These are phyloP conservation scores for Agapostemon virescens DNA, from an alignment of 2,888 invertebrate genomes.

Conservation along the genomic window DNA sequence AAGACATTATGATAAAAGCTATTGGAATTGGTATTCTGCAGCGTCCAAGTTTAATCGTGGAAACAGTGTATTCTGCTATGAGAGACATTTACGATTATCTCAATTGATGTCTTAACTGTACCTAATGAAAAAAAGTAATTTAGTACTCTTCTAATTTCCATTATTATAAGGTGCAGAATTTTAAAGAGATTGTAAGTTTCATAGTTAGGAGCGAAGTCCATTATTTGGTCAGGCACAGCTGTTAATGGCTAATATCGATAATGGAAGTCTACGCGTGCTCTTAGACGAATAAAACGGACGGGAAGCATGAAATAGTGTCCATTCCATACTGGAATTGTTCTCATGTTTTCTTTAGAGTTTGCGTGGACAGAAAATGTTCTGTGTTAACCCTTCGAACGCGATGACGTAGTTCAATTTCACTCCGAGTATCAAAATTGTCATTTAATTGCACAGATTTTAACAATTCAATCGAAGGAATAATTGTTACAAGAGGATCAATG, in stretches of 20 bases:
- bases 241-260: slow-evolving; percentile 28
- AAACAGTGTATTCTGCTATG: too few species aligned
- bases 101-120: background rate
- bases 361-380: background rate
- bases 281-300: slow-evolving; percentile 18
- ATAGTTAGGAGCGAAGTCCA: background rate
- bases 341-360: background rate
- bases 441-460: too few species aligned
- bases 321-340: background rate
- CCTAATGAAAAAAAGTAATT: background rate
- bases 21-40: too few species aligned
- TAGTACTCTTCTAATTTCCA: background rate
- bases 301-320: background rate
- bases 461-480: too few species aligned
- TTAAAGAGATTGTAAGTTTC: background rate
- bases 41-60: too few species aligned
- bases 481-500: too few species aligned
- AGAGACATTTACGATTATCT: background rate
- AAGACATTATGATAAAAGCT: too few species aligned
- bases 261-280: slow-evolving; percentile 11
- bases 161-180: background rate
- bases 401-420: too few species aligned
- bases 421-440: too few species aligned
- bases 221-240: slow-evolving; percentile 9
- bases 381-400: too few species aligned